Conservation (phyloP, 2,797 vertebrate species). For the Podarcis siculus region DNA sequence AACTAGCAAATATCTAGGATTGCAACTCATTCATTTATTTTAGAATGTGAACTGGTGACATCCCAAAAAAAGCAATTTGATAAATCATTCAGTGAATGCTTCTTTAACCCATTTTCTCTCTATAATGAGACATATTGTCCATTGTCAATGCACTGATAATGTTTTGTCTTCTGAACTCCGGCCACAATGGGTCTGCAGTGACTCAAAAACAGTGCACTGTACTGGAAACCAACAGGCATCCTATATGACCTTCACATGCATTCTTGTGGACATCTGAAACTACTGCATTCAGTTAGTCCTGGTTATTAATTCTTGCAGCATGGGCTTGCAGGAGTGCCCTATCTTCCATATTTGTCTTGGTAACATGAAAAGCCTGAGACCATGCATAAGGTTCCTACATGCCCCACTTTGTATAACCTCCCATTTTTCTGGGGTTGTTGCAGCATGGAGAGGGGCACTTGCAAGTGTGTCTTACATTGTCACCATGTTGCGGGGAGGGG, state of each 20-base stretch:
- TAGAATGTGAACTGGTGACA: conserved; percentile 34
- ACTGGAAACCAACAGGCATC: background rate
- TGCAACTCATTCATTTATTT: conserved; percentile 40
- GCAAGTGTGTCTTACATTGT: background rate
- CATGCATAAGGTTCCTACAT: background rate
- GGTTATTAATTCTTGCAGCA: background rate
- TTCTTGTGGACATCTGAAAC: background rate
- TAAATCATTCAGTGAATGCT: conserved; percentile 6
- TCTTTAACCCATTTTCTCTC: background rate
- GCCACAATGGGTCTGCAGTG: background rate
- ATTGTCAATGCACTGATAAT: background rate
- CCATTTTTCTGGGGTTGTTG: too few species aligned
- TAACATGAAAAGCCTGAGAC: background rate
- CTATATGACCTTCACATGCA: background rate
- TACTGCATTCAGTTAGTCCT: background rate
- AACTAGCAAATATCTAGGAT: conserved; percentile 61
- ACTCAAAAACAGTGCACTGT: background rate
- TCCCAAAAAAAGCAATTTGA: conserved; percentile 9
- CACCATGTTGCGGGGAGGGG: background rate
- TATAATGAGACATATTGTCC: background rate
- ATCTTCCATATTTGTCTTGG: background rate
- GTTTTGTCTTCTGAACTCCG: background rate
- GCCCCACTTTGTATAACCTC: background rate
- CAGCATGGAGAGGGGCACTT: background rate
- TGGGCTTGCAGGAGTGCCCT: background rate